These are phyloP conservation scores for Subacronicta megacephala DNA, from an alignment of 2,888 invertebrate species.

Conservation along the genomic window DNA sequence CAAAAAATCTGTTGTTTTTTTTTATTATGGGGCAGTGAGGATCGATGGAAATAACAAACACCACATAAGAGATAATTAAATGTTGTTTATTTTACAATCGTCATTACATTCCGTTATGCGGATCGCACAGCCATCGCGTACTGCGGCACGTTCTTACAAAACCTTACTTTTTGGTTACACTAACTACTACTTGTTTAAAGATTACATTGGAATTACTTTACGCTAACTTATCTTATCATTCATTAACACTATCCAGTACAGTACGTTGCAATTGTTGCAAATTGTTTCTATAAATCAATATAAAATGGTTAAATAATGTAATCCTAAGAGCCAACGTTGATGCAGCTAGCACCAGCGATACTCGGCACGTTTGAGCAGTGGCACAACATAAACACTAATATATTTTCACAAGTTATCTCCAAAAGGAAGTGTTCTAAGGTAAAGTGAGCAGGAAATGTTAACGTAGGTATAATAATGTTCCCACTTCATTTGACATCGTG, in stretches of 20 bases:
- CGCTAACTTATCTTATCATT: constrained; percentile 59
- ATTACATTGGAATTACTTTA: constrained; percentile 62
- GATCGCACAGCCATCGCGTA: constrained; percentile 54
- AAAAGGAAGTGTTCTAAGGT: constrained; percentile 61
- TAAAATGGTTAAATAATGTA: constrained; percentile 44
- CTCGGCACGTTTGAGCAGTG: constrained; percentile 62
- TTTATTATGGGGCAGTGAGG: not conserved
- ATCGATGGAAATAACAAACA: constrained; percentile 48
- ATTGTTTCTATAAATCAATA: constrained; percentile 39
- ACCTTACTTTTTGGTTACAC: constrained; percentile 66
- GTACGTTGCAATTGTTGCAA: constrained; percentile 44
- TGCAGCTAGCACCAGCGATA: constrained; percentile 22
- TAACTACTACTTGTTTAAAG: constrained; percentile 61
- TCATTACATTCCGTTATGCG: constrained; percentile 60
- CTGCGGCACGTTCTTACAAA: constrained; percentile 59
- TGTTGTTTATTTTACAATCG: constrained; percentile 79
- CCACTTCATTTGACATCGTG: constrained; percentile 44
- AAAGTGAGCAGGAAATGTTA: constrained; percentile 70
- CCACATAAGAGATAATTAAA: constrained; percentile 76
- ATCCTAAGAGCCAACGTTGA: constrained; percentile 14
- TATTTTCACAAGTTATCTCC: constrained; percentile 49
- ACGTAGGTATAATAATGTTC: constrained; percentile 29
- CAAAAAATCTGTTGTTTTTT: too few species aligned
- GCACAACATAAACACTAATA: constrained; percentile 54
- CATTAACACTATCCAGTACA: constrained; percentile 54